These are phyloP conservation scores for Drosophila gunungcola DNA, from an alignment of 1,140 invertebrate genomes.

Conservation along the genomic window DNA sequence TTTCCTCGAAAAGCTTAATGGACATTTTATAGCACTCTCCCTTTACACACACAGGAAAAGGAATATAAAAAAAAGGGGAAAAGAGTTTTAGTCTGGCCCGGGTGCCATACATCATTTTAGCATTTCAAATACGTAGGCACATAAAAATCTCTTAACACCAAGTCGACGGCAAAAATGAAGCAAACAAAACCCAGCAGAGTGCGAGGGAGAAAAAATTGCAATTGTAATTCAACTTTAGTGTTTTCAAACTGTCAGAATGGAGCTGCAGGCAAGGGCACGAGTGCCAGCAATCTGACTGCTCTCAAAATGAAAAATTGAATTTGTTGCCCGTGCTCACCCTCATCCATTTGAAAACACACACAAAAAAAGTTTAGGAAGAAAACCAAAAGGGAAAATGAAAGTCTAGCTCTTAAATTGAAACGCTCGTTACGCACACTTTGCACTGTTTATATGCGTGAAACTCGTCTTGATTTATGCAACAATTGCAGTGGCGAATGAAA, in stretches of 20 bases:
- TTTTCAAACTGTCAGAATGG: constrained; percentile 50
- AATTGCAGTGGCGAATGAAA: constrained; percentile 19
- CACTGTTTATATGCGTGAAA: constrained; percentile 53
- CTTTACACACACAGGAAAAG: constrained; percentile 15
- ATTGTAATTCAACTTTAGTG: constrained; percentile 57
- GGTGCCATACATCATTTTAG: constrained; percentile 61
- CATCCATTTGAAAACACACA: constrained; percentile 1
- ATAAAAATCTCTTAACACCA: constrained; percentile 64
- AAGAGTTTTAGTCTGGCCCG: constrained; percentile 24
- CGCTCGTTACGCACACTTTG: constrained; percentile 64
- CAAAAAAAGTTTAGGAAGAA: constrained; percentile 8
- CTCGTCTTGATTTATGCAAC: constrained; percentile 65
- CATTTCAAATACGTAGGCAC: constrained; percentile 70
- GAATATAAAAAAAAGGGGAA: constrained; percentile 6
- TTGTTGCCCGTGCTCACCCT: constrained; percentile 27
- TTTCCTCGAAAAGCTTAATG: constrained; percentile 65
- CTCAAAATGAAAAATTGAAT: constrained; percentile 66
- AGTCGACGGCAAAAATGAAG: constrained; percentile 46
- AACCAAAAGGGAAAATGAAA: constrained; percentile 29
- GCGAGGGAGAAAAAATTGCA: constrained; percentile 49
- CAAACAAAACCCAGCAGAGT: constrained; percentile 22
- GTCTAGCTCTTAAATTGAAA: constrained; percentile 50
- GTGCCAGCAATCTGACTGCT: constrained; percentile 39
- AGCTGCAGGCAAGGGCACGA: constrained; percentile 9
- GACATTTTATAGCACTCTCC: constrained; percentile 58